phyloP scores from a whole-genome alignment of 1,140 invertebrate species.

The Apocrypta bakeri region DNA sequence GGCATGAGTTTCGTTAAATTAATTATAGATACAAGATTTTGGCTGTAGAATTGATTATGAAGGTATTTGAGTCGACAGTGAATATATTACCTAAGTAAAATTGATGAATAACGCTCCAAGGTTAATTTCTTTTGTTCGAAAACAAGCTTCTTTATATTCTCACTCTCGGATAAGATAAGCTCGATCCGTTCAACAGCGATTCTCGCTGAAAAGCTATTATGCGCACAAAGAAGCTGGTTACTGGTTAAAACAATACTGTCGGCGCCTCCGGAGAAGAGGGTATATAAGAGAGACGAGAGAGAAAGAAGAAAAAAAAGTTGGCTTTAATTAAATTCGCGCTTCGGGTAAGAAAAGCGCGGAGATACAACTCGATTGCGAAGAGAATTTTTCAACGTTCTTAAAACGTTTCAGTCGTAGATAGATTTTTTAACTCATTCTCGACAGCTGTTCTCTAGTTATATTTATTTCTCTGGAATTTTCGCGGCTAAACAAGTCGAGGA shows the following conservation, averaged over 20 bases:
- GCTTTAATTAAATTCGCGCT: conserved; percentile 37
- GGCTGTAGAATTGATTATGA: too few relatives aligned
- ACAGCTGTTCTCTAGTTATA: background rate
- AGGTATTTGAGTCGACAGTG: too few relatives aligned
- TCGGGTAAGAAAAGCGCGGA: background rate
- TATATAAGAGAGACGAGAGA: background rate
- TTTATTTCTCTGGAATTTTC: background rate
- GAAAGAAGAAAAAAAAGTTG: background rate
- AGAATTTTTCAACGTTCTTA: conserved; percentile 6
- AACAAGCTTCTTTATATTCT: background rate
- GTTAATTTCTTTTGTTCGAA: background rate
- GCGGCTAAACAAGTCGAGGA: conserved; percentile 5
- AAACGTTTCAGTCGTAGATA: conserved; percentile 16
- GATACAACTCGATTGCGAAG: background rate
- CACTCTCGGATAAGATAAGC: conserved; percentile 22
- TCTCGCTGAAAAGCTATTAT: conserved; percentile 6
- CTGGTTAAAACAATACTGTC: background rate
- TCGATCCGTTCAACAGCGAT: background rate
- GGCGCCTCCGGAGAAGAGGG: background rate
- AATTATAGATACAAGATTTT: too few relatives aligned
- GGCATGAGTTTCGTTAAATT: too few relatives aligned
- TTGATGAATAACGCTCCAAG: too few relatives aligned
- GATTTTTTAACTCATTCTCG: too few relatives aligned
- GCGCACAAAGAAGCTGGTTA: conserved; percentile 1
- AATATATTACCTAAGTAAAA: too few relatives aligned